Conservation (phyloP, 2,113 vertebrate species). For the Hemiscyllium ocellatum region DNA sequence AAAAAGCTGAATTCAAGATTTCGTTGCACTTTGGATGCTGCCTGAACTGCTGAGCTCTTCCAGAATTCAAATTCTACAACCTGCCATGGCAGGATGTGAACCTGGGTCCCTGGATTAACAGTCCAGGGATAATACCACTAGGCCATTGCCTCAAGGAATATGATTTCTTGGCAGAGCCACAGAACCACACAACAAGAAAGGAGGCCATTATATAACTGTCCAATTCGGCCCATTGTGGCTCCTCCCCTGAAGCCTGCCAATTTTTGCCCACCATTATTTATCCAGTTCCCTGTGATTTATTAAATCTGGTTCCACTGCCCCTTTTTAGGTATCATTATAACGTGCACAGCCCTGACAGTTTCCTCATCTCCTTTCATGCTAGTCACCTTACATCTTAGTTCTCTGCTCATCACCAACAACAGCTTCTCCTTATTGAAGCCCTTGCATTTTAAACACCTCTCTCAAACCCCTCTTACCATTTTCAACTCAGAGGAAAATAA, state of each 20-base stretch:
- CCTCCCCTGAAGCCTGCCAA: neutral
- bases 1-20: no score
- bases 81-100: no score
- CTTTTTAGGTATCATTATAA: neutral
- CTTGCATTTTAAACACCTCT: no score
- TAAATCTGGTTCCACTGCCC: neutral
- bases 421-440: no score
- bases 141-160: neutral
- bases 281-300: neutral
- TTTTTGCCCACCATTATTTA: neutral
- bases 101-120: no score
- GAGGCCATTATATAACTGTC: neutral
- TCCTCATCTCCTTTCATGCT: neutral
- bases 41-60: no score
- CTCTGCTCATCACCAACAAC: no score
- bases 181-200: neutral
- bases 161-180: neutral
- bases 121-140: no score
- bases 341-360: neutral
- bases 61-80: no score
- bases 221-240: neutral
- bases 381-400: neutral
- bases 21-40: no score
- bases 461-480: no score
- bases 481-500: no score